phyloP scores from a whole-genome alignment of 2,113 vertebrate genomes.

The Sarotherodon lohbergeri region DNA sequence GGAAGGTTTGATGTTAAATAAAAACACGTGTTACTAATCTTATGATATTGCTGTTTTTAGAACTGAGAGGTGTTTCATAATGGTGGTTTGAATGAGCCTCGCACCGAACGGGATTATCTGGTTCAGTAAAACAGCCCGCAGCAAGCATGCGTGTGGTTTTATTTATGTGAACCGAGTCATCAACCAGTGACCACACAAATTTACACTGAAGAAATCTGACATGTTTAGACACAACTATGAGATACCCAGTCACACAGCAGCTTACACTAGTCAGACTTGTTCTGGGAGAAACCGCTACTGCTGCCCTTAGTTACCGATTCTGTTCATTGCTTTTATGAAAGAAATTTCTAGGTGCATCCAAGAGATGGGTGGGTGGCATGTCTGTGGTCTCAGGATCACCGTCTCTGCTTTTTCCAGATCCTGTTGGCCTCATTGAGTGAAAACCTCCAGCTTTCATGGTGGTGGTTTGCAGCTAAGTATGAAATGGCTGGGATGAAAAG shows the following conservation, averaged over 20 bases:
- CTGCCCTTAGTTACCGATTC: not conserved
- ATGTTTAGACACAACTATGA: not conserved
- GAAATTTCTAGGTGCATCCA: not conserved
- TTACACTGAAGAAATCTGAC: not conserved
- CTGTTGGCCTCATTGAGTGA: not conserved
- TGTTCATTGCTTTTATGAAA: not conserved
- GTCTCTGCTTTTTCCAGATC: not conserved
- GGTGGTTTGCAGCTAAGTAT: not conserved
- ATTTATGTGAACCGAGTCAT: not conserved
- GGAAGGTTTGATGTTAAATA: not conserved
- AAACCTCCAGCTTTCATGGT: not conserved
- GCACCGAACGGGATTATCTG: not conserved
- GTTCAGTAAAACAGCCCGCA: not conserved
- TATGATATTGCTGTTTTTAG: not conserved
- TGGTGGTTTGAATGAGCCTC: not conserved
- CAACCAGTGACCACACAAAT: not conserved
- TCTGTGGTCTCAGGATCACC: not conserved
- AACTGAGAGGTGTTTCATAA: not conserved
- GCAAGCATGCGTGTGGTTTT: not conserved
- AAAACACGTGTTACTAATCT: not conserved
- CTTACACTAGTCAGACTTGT: not conserved
- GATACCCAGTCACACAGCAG: not conserved
- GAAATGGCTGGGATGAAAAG: not conserved
- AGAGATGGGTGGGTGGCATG: rapidly evolving
- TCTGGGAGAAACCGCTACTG: not conserved